These are phyloP conservation scores for Limnephilus lunatus DNA, from an alignment of 2,888 invertebrate genomes.

Conservation along the genomic window DNA sequence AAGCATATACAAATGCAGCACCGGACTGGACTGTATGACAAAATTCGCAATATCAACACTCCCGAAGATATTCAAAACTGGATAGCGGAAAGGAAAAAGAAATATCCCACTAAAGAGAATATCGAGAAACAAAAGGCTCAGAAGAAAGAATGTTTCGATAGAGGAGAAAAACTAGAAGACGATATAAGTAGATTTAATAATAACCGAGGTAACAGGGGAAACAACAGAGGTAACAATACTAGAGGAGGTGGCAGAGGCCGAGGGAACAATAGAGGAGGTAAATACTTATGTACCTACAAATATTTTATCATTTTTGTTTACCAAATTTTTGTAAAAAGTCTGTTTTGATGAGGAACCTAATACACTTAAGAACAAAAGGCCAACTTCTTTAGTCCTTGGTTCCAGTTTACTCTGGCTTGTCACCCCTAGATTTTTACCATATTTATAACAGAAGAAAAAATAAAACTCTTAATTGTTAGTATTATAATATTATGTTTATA, in stretches of 20 bases:
- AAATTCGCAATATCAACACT: slow-evolving; percentile 84
- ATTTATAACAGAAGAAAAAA: background rate
- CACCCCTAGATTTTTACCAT: background rate
- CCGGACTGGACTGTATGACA: slow-evolving; percentile 87
- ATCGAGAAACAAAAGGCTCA: slow-evolving; percentile 81
- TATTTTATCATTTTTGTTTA: background rate
- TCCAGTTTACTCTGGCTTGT: background rate
- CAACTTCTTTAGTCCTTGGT: background rate
- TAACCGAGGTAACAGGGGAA: slow-evolving; percentile 69
- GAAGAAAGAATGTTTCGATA: slow-evolving; percentile 81
- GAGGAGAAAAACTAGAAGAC: slow-evolving; percentile 85
- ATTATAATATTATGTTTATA: background rate
- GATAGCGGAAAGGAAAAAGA: slow-evolving; percentile 88
- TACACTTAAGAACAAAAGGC: background rate
- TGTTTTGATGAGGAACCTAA: too few relatives aligned
- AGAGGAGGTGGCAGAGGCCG: background rate
- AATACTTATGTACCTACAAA: background rate
- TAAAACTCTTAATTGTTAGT: background rate
- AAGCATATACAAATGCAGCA: slow-evolving; percentile 91
- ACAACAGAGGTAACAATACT: slow-evolving; percentile 32
- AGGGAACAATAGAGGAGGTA: background rate
- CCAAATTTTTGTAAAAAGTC: background rate
- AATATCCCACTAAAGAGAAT: slow-evolving; percentile 86
- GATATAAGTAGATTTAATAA: slow-evolving; percentile 71
- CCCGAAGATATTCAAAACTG: slow-evolving; percentile 91